These are phyloP conservation scores for Agapostemon virescens DNA, from an alignment of 2,888 invertebrate species.

Conservation along the genomic window DNA sequence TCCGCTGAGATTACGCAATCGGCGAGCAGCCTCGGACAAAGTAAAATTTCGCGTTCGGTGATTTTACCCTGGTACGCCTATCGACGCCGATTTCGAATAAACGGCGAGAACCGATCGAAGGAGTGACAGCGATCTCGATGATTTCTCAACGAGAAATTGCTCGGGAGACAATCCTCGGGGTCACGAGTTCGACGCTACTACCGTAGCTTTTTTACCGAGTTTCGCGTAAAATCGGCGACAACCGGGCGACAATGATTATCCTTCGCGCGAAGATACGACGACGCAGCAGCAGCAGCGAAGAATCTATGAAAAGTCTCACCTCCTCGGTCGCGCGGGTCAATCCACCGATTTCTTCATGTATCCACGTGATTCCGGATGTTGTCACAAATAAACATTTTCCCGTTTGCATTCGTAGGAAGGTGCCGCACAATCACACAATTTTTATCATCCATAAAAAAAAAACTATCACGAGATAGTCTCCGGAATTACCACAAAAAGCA, in stretches of 20 bases:
- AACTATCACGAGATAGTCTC: conserved; percentile 36
- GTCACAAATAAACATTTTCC: conserved; percentile 58
- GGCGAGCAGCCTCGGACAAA: background rate
- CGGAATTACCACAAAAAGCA: conserved; percentile 29
- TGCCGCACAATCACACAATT: conserved; percentile 61
- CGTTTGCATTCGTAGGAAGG: conserved; percentile 26
- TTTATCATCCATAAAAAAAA: background rate
- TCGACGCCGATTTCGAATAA: background rate
- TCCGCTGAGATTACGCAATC: conserved; percentile 28
- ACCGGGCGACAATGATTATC: background rate
- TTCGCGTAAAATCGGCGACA: background rate
- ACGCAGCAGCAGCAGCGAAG: too few species aligned
- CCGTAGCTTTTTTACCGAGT: too few species aligned
- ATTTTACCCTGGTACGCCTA: background rate
- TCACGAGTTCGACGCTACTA: too few species aligned
- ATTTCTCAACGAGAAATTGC: background rate
- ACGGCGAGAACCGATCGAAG: background rate
- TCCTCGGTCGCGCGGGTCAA: background rate
- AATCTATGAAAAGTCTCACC: conserved; percentile 47
- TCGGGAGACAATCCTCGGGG: too few species aligned
- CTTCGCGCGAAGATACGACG: background rate
- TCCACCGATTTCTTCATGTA: conserved; percentile 47
- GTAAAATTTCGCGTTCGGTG: background rate
- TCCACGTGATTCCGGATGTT: conserved; percentile 54
- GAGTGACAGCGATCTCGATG: background rate